Percentiles rank a stretch among this genome's conserved stretches.
Conservation (phyloP, 2,113 vertebrate genomes). For the Colossoma macropomum region DNA sequence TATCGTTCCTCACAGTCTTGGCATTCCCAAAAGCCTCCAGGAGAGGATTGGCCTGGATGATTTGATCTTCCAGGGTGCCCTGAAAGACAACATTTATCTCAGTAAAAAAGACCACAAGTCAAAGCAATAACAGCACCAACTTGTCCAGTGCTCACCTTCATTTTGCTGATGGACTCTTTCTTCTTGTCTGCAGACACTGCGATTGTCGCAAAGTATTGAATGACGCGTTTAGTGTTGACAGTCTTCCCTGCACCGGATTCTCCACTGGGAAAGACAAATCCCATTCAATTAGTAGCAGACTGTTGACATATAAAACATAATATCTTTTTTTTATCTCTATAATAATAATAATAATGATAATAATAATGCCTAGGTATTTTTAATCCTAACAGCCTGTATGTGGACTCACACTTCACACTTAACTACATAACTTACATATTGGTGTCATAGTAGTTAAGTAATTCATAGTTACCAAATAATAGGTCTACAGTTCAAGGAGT, state of each 20-base stretch:
- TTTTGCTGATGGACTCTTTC: background rate
- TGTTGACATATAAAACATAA: background rate
- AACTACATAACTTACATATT: background rate
- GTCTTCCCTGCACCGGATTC: conserved; percentile 28
- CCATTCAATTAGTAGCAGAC: background rate
- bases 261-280: background rate
- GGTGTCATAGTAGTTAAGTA: background rate
- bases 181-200: conserved; percentile 69
- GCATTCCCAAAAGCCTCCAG: conserved; percentile 81
- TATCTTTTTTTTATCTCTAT: background rate
- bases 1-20: conserved; percentile 84
- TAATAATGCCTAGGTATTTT: background rate
- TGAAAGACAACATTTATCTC: conserved; percentile 46
- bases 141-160: conserved; percentile 8
- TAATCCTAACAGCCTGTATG: background rate
- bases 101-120: background rate
- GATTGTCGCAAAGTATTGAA: conserved; percentile 58
- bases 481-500: background rate
- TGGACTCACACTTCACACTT: background rate
- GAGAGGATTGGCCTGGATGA: conserved; percentile 75
- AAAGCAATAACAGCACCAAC: background rate
- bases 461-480: background rate
- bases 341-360: background rate
- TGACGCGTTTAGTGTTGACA: conserved; percentile 34
- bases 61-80: conserved; percentile 80